phyloP scores from a whole-genome alignment of 2,113 vertebrate species.

The Sisor rabdophorus region DNA sequence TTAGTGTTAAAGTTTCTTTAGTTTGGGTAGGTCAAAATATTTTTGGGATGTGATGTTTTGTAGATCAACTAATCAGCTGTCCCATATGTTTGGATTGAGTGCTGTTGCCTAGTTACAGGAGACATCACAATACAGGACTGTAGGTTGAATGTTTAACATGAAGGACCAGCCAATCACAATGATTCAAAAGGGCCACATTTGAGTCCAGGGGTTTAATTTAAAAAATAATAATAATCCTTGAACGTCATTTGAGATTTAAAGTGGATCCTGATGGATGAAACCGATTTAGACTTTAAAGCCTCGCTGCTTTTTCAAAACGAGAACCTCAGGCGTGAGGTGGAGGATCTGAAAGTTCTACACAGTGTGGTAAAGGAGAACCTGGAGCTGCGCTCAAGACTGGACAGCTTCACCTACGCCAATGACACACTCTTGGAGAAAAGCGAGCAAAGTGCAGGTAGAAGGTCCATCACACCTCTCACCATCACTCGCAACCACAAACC shows the following conservation, averaged over 20 bases:
- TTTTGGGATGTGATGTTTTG: too few species aligned
- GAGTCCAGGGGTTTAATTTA: background rate
- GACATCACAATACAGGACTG: background rate
- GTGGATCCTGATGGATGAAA: constrained; percentile 35
- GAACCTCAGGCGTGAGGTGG: constrained; percentile 47
- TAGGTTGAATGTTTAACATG: background rate
- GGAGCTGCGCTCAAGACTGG: constrained; percentile 41
- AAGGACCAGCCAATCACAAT: background rate
- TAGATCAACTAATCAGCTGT: background rate
- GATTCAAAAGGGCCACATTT: background rate
- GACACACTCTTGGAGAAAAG: background rate
- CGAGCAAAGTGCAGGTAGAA: background rate
- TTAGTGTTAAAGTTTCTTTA: too few species aligned
- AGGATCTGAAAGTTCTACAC: constrained; percentile 37
- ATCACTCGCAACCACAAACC: background rate
- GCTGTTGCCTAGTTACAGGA: background rate
- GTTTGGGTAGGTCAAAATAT: too few species aligned
- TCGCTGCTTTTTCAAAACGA: constrained; percentile 38
- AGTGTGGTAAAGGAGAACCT: constrained; percentile 48
- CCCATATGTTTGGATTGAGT: background rate
- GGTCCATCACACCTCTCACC: background rate
- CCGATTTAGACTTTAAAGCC: background rate
- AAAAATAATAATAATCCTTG: too few species aligned
- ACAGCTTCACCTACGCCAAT: background rate
- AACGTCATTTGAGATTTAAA: too few species aligned